phyloP scores from a whole-genome alignment of 1,140 invertebrate species.

The Ips nitidus region DNA sequence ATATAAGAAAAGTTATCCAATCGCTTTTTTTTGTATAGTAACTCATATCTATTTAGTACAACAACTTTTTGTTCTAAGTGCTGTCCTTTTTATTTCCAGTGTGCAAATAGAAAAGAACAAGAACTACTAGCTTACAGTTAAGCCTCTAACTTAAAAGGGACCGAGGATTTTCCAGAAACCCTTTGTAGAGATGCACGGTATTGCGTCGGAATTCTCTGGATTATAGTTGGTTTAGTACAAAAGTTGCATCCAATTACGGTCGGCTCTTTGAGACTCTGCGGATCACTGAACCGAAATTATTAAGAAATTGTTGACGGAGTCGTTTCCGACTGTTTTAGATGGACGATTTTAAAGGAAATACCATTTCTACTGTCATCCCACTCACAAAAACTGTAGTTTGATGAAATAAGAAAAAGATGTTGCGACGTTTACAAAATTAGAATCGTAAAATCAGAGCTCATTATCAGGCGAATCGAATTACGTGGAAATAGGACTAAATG shows the following conservation, averaged over 20 bases:
- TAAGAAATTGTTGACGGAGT: slow-evolving; percentile 20
- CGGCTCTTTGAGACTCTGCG: slow-evolving; percentile 13
- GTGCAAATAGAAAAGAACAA: slow-evolving; percentile 4
- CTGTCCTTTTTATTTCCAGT: slow-evolving; percentile 1
- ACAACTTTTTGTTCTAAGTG: neutral
- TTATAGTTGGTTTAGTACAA: slow-evolving; percentile 23
- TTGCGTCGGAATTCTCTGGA: slow-evolving; percentile 19
- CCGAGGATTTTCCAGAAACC: slow-evolving; percentile 11
- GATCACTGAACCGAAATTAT: slow-evolving; percentile 10
- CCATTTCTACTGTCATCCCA: too few relatives aligned
- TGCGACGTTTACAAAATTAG: slow-evolving; percentile 5
- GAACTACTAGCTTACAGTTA: slow-evolving; percentile 3
- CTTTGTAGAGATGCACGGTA: slow-evolving; percentile 24
- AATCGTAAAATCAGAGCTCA: neutral
- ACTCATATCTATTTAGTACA: neutral
- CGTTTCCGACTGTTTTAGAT: slow-evolving; percentile 5
- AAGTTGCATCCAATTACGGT: slow-evolving; percentile 24
- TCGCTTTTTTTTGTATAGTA: neutral
- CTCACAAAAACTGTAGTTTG: neutral
- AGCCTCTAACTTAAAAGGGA: slow-evolving; percentile 18
- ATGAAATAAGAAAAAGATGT: neutral
- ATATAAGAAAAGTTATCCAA: neutral
- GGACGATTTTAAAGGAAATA: neutral
- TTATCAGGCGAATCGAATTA: too few relatives aligned
- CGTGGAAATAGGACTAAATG: too few relatives aligned